These are phyloP conservation scores for Sarcophaga bullata DNA, from an alignment of 1,140 invertebrate genomes.

Conservation along the genomic window DNA sequence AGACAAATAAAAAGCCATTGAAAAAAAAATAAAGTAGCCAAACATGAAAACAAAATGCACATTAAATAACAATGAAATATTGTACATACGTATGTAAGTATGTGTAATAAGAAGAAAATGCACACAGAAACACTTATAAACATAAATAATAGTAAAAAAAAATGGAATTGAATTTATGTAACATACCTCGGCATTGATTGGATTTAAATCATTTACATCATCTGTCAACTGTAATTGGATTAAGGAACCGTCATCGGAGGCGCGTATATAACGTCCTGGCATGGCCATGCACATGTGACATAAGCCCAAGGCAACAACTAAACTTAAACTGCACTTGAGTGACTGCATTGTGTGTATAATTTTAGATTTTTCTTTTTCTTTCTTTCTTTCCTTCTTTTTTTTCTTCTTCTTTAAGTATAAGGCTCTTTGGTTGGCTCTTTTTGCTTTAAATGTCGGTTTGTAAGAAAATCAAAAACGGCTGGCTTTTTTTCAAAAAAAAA, in stretches of 20 bases:
- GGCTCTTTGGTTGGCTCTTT: constrained; percentile 22
- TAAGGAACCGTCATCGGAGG: constrained; percentile 45
- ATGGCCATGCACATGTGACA: constrained; percentile 42
- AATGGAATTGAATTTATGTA: too few relatives aligned
- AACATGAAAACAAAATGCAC: neutral
- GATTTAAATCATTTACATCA: constrained; percentile 56
- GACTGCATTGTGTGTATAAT: constrained; percentile 46
- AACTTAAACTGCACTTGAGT: constrained; percentile 46
- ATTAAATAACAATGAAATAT: neutral
- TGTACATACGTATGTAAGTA: neutral
- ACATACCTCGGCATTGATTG: constrained; percentile 63
- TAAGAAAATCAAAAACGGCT: neutral
- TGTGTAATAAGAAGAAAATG: neutral
- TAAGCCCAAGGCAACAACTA: constrained; percentile 46
- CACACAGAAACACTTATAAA: too few relatives aligned
- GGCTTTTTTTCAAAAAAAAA: too few relatives aligned
- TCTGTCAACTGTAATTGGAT: constrained; percentile 50
- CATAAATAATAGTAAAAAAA: neutral
- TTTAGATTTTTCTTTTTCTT: neutral
- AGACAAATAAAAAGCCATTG: neutral
- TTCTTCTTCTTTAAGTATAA: neutral
- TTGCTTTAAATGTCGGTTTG: constrained; percentile 18
- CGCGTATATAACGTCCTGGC: constrained; percentile 49
- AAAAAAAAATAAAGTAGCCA: neutral
- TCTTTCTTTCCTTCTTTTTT: neutral